Evolutionary conservation across 1,140 invertebrate species (phyloP).

Genomic region (Zaprionus ornatus): DNA sequence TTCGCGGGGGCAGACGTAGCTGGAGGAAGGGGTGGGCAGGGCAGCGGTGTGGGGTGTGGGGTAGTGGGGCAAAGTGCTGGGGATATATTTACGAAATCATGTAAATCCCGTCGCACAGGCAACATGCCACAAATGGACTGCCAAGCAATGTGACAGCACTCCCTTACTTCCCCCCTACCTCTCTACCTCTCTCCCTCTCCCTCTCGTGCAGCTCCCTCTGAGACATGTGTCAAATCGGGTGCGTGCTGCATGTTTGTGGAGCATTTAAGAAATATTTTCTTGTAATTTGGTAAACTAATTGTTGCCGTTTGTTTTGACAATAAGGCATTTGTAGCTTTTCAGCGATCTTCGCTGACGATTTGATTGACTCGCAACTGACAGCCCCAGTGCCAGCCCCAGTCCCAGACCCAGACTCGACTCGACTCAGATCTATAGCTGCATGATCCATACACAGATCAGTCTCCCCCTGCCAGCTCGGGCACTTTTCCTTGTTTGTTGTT

Average conservation of each 20-base stretch:
- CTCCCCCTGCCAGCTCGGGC: not conserved
- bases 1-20: not conserved
- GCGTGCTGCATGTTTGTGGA: constrained; percentile 65
- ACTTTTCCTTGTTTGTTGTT: constrained; percentile 43
- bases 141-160: constrained; percentile 26
- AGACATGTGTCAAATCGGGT: constrained; percentile 70
- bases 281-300: constrained; percentile 83
- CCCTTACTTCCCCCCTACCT: not conserved
- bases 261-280: constrained; percentile 81
- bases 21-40: not conserved
- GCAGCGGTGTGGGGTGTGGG: not conserved
- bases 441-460: not conserved
- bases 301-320: constrained; percentile 80
- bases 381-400: constrained; percentile 28
- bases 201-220: constrained; percentile 22
- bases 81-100: constrained; percentile 20
- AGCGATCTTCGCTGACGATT: constrained; percentile 56
- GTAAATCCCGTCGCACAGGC: constrained; percentile 49
- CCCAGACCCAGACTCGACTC: not conserved
- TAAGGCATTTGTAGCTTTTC: constrained; percentile 83
- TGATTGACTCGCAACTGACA: constrained; percentile 76
- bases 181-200: not conserved
- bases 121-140: constrained; percentile 79
- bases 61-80: constrained; percentile 12
- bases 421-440: not conserved